Evolutionary conservation across 2,113 vertebrate genomes (phyloP).

Genomic region (Trematomus loennbergii): DNA sequence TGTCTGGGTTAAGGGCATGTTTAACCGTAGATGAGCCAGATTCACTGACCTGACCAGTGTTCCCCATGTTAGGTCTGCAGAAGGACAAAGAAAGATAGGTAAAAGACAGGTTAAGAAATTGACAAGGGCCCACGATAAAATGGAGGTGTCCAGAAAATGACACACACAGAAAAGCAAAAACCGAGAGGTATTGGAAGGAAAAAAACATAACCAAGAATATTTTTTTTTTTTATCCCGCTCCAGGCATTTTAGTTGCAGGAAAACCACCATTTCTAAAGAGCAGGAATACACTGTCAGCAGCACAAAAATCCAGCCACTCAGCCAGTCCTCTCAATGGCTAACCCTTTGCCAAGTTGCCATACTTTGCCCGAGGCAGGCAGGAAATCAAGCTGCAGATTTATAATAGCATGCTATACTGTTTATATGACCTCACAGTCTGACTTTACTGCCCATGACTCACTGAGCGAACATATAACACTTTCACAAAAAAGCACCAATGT

Average conservation of each 20-base stretch:
- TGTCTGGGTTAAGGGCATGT: slow-evolving; percentile 94
- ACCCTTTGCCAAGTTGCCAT: slow-evolving; percentile 61
- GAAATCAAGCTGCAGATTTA: slow-evolving; percentile 77
- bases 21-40: slow-evolving; percentile 92
- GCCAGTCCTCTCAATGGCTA: slow-evolving; percentile 53
- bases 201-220: neutral
- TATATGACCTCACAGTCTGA: slow-evolving; percentile 73
- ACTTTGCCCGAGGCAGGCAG: slow-evolving; percentile 61
- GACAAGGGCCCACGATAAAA: slow-evolving; percentile 3
- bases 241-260: slow-evolving; percentile 36
- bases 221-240: slow-evolving; percentile 2
- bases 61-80: slow-evolving; percentile 92
- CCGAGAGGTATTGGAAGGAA: neutral
- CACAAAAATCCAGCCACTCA: slow-evolving; percentile 62
- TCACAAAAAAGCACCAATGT: slow-evolving; percentile 38
- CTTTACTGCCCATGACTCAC: slow-evolving; percentile 72
- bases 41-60: slow-evolving; percentile 88
- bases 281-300: slow-evolving; percentile 61
- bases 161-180: slow-evolving; percentile 14
- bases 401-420: slow-evolving; percentile 71
- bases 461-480: slow-evolving; percentile 63
- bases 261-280: slow-evolving; percentile 51
- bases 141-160: neutral
- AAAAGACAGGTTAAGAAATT: slow-evolving; percentile 22
- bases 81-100: slow-evolving; percentile 19